phyloP scores from a whole-genome alignment of 2,888 invertebrate genomes.

The Pseudococcus jackbeardsleyi region DNA sequence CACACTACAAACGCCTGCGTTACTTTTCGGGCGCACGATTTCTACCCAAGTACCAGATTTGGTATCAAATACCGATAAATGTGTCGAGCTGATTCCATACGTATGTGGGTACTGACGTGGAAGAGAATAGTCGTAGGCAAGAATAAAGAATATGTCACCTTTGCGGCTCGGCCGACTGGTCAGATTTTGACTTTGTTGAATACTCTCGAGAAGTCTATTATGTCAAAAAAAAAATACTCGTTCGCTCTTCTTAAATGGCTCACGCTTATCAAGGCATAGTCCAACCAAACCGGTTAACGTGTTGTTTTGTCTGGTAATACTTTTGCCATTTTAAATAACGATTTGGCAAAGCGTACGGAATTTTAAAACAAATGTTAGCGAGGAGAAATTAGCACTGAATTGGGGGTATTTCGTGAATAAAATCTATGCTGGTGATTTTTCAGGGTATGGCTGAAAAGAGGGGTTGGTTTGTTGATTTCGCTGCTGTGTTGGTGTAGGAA shows the following conservation, averaged over 20 bases:
- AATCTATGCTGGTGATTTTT: not conserved
- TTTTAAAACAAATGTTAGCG: conserved; percentile 44
- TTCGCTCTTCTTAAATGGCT: conserved; percentile 50
- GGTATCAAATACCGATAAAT: conserved; percentile 62
- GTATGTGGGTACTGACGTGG: conserved; percentile 57
- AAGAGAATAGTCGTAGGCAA: conserved; percentile 44
- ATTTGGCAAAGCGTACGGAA: conserved; percentile 43
- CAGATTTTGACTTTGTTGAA: conserved; percentile 24
- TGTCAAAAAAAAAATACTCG: conserved; percentile 51
- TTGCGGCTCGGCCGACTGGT: not conserved
- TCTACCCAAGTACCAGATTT: not conserved
- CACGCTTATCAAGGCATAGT: conserved; percentile 59
- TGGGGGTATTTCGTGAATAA: not conserved
- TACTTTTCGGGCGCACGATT: conserved; percentile 18
- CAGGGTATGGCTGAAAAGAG: not conserved
- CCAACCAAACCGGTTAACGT: conserved; percentile 54
- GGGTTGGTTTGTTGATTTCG: not conserved
- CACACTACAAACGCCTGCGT: not conserved
- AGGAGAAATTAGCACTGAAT: not conserved
- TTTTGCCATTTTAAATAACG: not conserved
- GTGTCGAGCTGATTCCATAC: not conserved
- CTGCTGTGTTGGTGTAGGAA: too few species aligned
- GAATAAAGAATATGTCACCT: conserved; percentile 61
- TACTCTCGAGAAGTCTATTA: conserved; percentile 49
- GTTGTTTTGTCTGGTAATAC: not conserved